Percentiles rank a stretch among this genome's conserved stretches.
phyloP scores from a whole-genome alignment of 2,797 vertebrate species.

The Lycodopsis pacificus region DNA sequence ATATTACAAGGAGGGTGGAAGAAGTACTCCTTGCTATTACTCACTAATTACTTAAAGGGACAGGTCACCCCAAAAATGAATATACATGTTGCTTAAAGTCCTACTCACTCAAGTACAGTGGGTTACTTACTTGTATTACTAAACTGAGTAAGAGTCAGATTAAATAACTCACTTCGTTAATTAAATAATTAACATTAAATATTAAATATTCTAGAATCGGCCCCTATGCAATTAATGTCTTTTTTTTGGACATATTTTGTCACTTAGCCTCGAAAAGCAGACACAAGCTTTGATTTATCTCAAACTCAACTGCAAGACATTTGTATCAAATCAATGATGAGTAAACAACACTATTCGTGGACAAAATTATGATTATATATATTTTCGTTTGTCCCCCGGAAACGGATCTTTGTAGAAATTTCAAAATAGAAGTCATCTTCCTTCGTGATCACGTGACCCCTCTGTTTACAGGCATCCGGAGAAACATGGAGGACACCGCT shows the following conservation, averaged over 20 bases:
- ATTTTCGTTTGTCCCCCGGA: constrained; percentile 32
- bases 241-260: neutral
- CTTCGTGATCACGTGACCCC: constrained; percentile 78
- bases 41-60: neutral
- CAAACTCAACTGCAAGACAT: neutral
- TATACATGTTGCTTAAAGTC: neutral
- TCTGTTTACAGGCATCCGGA: constrained; percentile 89
- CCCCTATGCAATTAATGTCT: neutral
- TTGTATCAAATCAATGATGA: neutral
- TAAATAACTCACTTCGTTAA: neutral
- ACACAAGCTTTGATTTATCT: neutral
- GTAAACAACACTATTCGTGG: neutral
- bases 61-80: neutral
- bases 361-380: neutral
- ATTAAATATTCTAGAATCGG: neutral
- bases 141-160: too few relatives aligned
- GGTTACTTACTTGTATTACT: too few relatives aligned
- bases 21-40: neutral
- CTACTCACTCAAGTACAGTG: neutral
- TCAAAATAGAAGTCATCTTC: constrained; percentile 55
- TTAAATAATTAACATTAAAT: neutral
- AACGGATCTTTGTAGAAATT: constrained; percentile 33
- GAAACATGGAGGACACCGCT: constrained; percentile 91
- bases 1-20: neutral
- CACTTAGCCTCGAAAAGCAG: neutral